A percentile compares a stretch with the other conserved stretches of the same genome.
phyloP scores from a whole-genome alignment of 1,140 invertebrate genomes.

The Lysiphlebus fabarum region DNA sequence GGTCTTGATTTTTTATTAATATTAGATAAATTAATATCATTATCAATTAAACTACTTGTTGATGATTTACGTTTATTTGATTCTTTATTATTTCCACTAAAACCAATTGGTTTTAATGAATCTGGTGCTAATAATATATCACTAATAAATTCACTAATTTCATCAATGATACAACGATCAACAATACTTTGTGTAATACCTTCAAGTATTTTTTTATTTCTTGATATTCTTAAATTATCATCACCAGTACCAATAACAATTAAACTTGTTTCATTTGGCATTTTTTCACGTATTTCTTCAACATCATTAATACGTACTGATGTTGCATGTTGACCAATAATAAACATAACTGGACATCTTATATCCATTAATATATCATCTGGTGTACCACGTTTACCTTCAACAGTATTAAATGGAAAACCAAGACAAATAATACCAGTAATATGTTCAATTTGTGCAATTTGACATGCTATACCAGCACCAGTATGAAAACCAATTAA shows the following conservation, averaged over 20 bases:
- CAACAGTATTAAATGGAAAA: conserved; percentile 73
- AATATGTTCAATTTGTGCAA: conserved; percentile 65
- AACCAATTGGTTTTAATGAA: conserved; percentile 48
- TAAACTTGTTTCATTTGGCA: conserved; percentile 73
- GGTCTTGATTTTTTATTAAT: conserved; percentile 45
- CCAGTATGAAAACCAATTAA: conserved; percentile 76
- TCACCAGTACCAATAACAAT: conserved; percentile 82
- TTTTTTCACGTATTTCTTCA: conserved; percentile 71
- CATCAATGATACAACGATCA: conserved; percentile 72
- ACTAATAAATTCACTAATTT: conserved; percentile 63
- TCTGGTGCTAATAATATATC: conserved; percentile 60
- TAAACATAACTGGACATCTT: conserved; percentile 73
- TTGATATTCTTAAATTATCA: conserved; percentile 70
- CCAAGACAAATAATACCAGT: conserved; percentile 76
- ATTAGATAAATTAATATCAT: conserved; percentile 55
- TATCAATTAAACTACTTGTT: conserved; percentile 56
- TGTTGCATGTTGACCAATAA: conserved; percentile 75
- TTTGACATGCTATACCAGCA: conserved; percentile 69
- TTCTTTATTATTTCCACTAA: conserved; percentile 34
- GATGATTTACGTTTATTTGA: conserved; percentile 52
- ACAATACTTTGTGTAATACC: conserved; percentile 80
- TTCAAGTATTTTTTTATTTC: conserved; percentile 67
- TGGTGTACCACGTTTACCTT: conserved; percentile 72
- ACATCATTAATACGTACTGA: conserved; percentile 67
- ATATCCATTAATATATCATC: conserved; percentile 76